Evolutionary conservation across 2,113 vertebrate genomes (phyloP).

Genomic region (Siniperca chuatsi): DNA sequence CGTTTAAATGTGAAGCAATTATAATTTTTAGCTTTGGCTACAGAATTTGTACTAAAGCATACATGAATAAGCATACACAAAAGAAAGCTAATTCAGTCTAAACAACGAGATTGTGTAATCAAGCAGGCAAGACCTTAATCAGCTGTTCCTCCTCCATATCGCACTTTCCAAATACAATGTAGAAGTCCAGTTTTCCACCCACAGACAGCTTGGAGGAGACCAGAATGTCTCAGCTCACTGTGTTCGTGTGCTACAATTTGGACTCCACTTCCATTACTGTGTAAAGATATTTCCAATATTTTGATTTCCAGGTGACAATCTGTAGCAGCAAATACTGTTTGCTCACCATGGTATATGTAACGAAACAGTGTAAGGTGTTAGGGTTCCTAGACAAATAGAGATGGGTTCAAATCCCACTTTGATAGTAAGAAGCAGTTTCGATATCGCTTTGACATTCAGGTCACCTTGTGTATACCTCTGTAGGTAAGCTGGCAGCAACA

Average conservation of each 20-base stretch:
- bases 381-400: neutral
- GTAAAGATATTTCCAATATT: neutral
- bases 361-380: neutral
- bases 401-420: neutral
- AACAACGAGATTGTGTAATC: neutral
- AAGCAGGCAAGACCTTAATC: neutral
- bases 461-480: neutral
- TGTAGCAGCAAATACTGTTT: neutral
- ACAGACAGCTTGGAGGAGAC: neutral
- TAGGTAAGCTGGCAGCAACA: neutral
- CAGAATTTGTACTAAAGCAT: neutral
- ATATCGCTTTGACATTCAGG: constrained; percentile 12
- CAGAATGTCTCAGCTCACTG: neutral
- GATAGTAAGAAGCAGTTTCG: too few species aligned
- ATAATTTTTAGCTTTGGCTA: neutral
- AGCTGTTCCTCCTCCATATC: constrained; percentile 14
- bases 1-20: neutral
- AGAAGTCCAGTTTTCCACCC: constrained; percentile 11
- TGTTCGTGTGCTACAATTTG: neutral
- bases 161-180: neutral
- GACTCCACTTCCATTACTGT: neutral
- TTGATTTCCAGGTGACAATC: neutral
- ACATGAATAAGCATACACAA: neutral
- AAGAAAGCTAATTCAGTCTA: neutral
- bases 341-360: neutral